These are phyloP conservation scores for Leptinotarsa undecemlineata DNA, from an alignment of 1,140 invertebrate genomes.

Conservation along the genomic window DNA sequence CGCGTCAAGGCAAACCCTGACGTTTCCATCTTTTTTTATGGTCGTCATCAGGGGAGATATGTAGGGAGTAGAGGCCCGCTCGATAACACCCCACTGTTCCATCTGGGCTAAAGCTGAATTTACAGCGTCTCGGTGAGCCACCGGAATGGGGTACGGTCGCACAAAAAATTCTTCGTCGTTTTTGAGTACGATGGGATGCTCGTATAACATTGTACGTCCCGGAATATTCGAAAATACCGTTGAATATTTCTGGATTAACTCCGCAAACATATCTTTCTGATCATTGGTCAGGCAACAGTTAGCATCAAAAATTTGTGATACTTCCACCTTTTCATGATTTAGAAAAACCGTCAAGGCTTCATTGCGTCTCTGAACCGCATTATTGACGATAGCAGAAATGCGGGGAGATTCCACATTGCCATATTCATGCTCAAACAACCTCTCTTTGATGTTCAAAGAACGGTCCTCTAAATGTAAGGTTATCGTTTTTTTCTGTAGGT, in stretches of 20 bases:
- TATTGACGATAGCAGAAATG: background rate
- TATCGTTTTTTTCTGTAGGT: background rate
- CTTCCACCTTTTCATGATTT: no score
- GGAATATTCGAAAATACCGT: background rate
- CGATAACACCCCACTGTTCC: slow-evolving; percentile 16
- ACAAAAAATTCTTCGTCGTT: background rate
- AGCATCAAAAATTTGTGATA: no score
- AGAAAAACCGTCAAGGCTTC: no score
- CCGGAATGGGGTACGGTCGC: slow-evolving; percentile 1
- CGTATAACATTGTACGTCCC: background rate
- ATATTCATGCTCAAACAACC: background rate
- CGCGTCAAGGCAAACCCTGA: slow-evolving; percentile 7
- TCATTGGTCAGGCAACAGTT: background rate
- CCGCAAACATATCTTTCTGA: background rate
- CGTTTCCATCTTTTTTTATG: background rate
- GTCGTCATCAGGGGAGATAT: background rate
- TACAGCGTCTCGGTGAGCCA: background rate
- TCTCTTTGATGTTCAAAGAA: background rate
- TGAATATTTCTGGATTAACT: background rate
- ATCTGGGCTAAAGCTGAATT: background rate
- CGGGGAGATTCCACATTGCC: background rate
- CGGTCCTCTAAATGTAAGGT: background rate
- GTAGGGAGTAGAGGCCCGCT: background rate
- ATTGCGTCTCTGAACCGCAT: background rate
- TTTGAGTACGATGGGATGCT: background rate